phyloP scores from a whole-genome alignment of 2,888 invertebrate species.

The Abscondita cerata region DNA sequence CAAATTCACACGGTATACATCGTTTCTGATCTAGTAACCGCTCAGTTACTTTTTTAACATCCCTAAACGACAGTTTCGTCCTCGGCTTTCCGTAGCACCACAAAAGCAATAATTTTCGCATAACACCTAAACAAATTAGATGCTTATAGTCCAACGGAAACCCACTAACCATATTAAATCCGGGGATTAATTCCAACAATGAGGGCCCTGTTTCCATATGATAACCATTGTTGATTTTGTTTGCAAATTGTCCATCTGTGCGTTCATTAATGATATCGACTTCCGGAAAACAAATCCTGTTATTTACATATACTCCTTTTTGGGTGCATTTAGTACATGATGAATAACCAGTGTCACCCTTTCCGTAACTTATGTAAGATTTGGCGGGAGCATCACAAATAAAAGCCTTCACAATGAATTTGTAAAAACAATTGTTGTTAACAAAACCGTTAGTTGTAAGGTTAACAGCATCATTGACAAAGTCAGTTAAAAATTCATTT shows the following conservation, averaged over 20 bases:
- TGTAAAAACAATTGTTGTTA: neutral
- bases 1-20: slow-evolving; percentile 26
- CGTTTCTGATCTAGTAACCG: neutral
- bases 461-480: slow-evolving; percentile 29
- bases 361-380: slow-evolving; percentile 15
- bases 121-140: slow-evolving; percentile 23
- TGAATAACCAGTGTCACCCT: slow-evolving; percentile 22
- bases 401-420: slow-evolving; percentile 6
- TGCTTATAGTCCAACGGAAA: slow-evolving; percentile 30
- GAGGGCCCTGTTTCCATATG: slow-evolving; percentile 9
- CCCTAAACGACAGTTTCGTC: neutral
- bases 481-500: slow-evolving; percentile 29
- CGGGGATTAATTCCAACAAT: neutral
- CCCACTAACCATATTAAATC: slow-evolving; percentile 9
- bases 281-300: slow-evolving; percentile 10
- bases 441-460: slow-evolving; percentile 7
- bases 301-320: slow-evolving; percentile 19
- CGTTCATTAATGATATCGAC: slow-evolving; percentile 8
- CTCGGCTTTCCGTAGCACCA: slow-evolving; percentile 14
- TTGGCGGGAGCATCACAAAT: slow-evolving; percentile 20
- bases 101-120: slow-evolving; percentile 9
- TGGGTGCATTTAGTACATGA: slow-evolving; percentile 22
- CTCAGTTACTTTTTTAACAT: neutral
- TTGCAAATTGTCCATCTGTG: slow-evolving; percentile 17
- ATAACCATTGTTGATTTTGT: slow-evolving; percentile 22